Evolutionary conservation across 2,888 invertebrate genomes (phyloP), one percentile per base, ranked within the genome.

Genomic region (Hyles lineata): DNA sequence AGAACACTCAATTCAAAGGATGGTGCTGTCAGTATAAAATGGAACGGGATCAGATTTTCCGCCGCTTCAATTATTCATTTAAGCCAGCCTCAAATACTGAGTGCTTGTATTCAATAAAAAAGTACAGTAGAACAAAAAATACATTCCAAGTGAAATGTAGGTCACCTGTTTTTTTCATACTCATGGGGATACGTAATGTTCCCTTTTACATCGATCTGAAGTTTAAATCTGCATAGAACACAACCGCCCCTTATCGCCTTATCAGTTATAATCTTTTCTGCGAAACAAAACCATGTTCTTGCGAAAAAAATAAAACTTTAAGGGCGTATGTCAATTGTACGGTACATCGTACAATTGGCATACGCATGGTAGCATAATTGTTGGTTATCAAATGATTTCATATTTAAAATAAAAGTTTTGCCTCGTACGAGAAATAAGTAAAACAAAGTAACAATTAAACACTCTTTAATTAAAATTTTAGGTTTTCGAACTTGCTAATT

Each of bases 111-210:
- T 62, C 52, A 55, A 32, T 55, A 15, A 63, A 61, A 61, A 21
- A 32, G 52, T 63, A 21, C 55, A 63, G 25, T n/a, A 67, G 25
- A 67, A 72, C 67, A 67, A 67, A 23, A 72, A 32, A 21, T 58
- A 23, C 32, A 71, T 63, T 71, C 55, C 55, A 21, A 6, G 19
- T 58, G 58, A 72, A 72, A 72, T 67, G 35, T 72, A 67, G 35
- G 72, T 67, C 35, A 67, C 67, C 55, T 35, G 35, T 11, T 63
- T 72, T 72, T 67, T 62, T 35, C 17, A 43, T 25, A 67, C 72
- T 67, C 72, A 43, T 58, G 72, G 72, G 72, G 35, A 21, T 35
- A 9, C 58, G 43, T 67, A 58, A 58, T 58, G 32, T 58, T 58
- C 11, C 23, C 25, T 70, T 70, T 35, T 21, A 21, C 21, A 58